Base-by-base conservation (phyloP, 2,797 vertebrate genomes). In the Aotus griseimembra region DNA sequence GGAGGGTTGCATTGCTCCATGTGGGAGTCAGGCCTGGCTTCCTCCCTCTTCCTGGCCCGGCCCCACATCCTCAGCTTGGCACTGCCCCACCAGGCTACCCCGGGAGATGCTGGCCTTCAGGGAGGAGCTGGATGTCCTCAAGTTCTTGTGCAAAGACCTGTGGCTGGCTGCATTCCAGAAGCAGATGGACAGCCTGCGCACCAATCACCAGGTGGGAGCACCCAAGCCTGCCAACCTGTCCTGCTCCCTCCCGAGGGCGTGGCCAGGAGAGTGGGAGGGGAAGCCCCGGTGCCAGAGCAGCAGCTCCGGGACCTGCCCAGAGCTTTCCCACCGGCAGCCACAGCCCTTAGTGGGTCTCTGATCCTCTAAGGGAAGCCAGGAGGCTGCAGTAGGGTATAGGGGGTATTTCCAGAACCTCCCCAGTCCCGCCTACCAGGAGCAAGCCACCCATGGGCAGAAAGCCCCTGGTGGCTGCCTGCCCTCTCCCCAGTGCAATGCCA, bases 141-240 rank as follows among this genome's bases (percentile, higher is more conserved):
- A 99, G 98, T 99, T 99, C 85, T 89, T 99, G 73, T 99, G 99
- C 97, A 99, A 99, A 98, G 99, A 99, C 95, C 99, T 99, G 96
- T 99, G 99, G 99, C 99, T 97, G 2, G 98, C 99, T 10, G 96
- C 99, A 70, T 99, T 99, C 98, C 99, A 98, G 88, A 99, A 99
- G 96, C 99, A 99, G 98, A 98, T 99, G 20, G 99, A 99, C 97
- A 99, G 99, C 95, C 99, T 99, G 55, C 98, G 99, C 97, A 99
- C 99, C 86, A 99, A 99, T 97, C 99, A 99, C 96, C 99, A 99
- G 99, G 99, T 99, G 88, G 1, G 83, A 24, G n/a, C 1, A 1
- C 50, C 36, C 6, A 2, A 13, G 2, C 0, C 46, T 36, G 64
- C 64, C 20, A 22, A 22, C 30, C 4, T 3, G 6, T 44, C 33